Evolutionary conservation across 2,113 vertebrate genomes (phyloP), one percentile per base, ranked within the genome.

Genomic region (Corydoras maculifer): DNA sequence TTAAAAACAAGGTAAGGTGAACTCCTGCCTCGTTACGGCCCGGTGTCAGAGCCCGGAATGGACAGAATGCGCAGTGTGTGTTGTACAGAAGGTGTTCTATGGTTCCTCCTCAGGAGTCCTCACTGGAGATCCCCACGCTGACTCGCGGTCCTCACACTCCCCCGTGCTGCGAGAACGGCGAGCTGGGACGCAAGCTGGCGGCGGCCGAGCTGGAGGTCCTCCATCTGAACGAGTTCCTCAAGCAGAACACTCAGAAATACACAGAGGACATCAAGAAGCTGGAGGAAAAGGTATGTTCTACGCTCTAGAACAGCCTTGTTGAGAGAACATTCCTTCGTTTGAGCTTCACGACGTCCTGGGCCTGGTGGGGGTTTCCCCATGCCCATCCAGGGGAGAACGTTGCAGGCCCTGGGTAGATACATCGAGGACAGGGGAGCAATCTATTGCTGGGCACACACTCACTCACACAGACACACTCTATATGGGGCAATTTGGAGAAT

Each of bases 241-340:
- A 92, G 75, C 92, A 94, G 70, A 89, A 90, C 80, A 82, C 91
- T 63, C 90, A 86, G 59, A 94, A 93, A 80, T 93, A 94, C 51
- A 88, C 80, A 12, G 96, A 98, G 62, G 94, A 97, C 74, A 90
- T 93, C 69, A 93, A 90, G 80, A 98, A 95, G 82, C 86, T 98
- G 85, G 94, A 97, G 69, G 95, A 98, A 73, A 98, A 97, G 89
- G 96, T 98, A 13, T 35, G 13, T 58, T 57, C 5, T 49, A 12
- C 2, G 8, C 13, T 51, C 29, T 10, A 60, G 25, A 43, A 32
- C 50, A 6, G 18, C 18, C 18, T 25, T 25, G 18, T 25, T 25
- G 18, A 25, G 18, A 2, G 18, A 25, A 25, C 18, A 25, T 25
- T 1, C 18, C 18, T 25, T n/a, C n/a, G n/a, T n/a, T 25, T 25